phyloP scores from a whole-genome alignment of 2,797 vertebrate genomes.

The Vespertilio murinus region DNA sequence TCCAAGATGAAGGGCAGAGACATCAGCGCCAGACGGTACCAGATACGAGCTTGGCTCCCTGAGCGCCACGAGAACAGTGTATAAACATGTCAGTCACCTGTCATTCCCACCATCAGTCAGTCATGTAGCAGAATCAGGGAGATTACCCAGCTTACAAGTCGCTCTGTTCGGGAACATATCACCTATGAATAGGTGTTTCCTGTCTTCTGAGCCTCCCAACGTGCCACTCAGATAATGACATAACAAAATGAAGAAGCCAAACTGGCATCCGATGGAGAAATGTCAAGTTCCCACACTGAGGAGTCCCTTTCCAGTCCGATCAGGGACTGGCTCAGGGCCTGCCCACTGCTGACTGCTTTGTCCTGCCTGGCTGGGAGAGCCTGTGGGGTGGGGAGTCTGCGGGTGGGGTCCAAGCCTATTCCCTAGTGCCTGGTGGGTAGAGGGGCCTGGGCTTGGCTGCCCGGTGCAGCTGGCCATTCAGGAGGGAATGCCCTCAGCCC shows the following conservation, averaged over 20 bases:
- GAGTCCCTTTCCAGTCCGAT: neutral
- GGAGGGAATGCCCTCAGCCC: too few species aligned
- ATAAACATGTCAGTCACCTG: neutral
- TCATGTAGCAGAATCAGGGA: neutral
- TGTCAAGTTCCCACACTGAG: neutral
- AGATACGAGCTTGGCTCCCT: neutral
- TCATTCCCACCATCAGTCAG: neutral
- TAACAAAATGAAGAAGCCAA: neutral
- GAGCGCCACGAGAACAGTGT: neutral
- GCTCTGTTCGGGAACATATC: neutral
- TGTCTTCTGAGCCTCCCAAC: neutral
- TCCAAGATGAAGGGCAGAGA: neutral
- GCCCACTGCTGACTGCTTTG: neutral
- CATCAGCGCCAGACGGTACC: rapidly evolving
- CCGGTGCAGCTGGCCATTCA: neutral
- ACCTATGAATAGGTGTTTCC: neutral
- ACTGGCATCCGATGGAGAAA: neutral
- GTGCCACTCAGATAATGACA: neutral
- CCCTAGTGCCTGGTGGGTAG: neutral
- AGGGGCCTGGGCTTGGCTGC: neutral
- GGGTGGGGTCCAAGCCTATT: neutral
- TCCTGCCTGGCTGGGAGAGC: neutral
- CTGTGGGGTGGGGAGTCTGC: too few species aligned
- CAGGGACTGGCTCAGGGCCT: neutral
- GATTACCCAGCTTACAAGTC: neutral